phyloP scores from a whole-genome alignment of 92 coral and sea anemone genomes.

The Epizoanthus rinbou region DNA sequence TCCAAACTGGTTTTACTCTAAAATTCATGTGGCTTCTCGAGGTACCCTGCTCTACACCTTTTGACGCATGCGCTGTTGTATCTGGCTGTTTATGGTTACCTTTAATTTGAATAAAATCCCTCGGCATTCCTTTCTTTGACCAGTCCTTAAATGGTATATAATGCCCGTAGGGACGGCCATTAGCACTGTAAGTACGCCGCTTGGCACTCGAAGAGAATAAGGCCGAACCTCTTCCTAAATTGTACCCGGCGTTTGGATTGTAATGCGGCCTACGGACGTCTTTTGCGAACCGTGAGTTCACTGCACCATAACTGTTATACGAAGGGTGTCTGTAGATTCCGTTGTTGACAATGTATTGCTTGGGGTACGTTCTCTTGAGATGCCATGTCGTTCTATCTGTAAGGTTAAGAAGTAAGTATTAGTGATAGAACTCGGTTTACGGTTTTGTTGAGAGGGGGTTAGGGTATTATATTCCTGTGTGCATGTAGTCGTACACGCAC shows the following conservation, averaged over 20 bases:
- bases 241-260: background rate
- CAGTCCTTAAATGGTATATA: slow-evolving; percentile 37
- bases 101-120: slow-evolving; percentile 1
- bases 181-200: slow-evolving; percentile 16
- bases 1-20: background rate
- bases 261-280: background rate
- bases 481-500: too few species aligned
- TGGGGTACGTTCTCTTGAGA: background rate
- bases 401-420: background rate
- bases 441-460: too few species aligned
- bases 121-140: slow-evolving; percentile 35
- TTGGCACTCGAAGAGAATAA: background rate
- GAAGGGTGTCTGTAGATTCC: slow-evolving; percentile 2
- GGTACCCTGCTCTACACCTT: background rate
- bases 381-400: background rate
- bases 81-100: background rate
- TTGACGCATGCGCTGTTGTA: background rate
- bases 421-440: background rate
- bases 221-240: background rate
- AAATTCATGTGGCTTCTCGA: slow-evolving; percentile 8
- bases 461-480: too few species aligned
- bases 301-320: background rate
- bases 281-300: background rate
- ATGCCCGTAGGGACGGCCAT: background rate
- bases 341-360: background rate